phyloP scores from a whole-genome alignment of 2,113 vertebrate genomes.

The Saguinus midas region DNA sequence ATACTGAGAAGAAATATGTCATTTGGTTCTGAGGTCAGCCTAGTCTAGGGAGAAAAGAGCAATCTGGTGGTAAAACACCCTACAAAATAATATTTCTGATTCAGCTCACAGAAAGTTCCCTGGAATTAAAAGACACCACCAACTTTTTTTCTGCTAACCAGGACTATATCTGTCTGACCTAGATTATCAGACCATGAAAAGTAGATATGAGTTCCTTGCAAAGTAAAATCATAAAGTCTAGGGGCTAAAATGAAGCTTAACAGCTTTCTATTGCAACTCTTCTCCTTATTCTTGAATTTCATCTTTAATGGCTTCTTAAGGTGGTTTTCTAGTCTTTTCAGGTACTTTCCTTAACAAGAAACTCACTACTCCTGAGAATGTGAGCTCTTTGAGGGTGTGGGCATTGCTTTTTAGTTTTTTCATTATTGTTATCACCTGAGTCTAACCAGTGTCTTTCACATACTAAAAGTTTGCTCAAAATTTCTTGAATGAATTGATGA shows the following conservation, averaged over 20 bases:
- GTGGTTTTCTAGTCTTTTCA: not conserved
- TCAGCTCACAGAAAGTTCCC: slow-evolving; percentile 38
- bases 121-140: slow-evolving; percentile 55
- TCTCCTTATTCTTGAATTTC: slow-evolving; percentile 7
- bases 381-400: not conserved
- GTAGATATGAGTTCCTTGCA: slow-evolving; percentile 14
- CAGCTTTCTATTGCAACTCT: not conserved
- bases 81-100: slow-evolving; percentile 54
- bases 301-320: not conserved
- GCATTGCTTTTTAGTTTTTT: not conserved
- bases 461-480: not conserved
- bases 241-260: not conserved
- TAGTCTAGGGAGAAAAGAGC: slow-evolving; percentile 47
- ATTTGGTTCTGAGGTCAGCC: slow-evolving; percentile 66
- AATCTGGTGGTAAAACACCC: slow-evolving; percentile 40
- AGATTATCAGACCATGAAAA: slow-evolving; percentile 64
- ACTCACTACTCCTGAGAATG: not conserved
- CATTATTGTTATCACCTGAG: not conserved
- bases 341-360: not conserved
- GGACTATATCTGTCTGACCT: slow-evolving; percentile 50
- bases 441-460: not conserved
- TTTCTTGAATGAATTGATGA: slow-evolving; percentile 12
- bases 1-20: slow-evolving; percentile 73
- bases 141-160: not conserved
- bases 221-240: slow-evolving; percentile 32